Base-by-base conservation (phyloP, 2,113 vertebrate species). In the Pleuronectes platessa region DNA sequence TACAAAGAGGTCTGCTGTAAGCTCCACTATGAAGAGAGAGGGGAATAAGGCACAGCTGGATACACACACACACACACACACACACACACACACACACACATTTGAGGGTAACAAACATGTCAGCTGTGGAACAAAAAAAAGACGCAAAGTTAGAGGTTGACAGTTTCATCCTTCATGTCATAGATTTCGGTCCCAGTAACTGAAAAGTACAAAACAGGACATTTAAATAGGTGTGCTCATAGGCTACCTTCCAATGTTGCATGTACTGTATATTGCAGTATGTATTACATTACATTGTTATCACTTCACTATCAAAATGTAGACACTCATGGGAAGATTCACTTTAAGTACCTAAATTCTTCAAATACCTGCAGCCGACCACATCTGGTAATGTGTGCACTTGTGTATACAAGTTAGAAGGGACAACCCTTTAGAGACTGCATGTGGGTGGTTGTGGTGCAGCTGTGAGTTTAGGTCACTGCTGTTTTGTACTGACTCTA, bases 1-100 rank as follows among this genome's bases (percentile, higher is more conserved):
- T 92, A 94, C 93, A 94, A 94, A 93, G 92, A 89, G 89, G 51
- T 87, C 80, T 92, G 94, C 91, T 94, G 93, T 93, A 82, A 78
- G 65, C 60, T 86, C 71, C 70, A 60, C 15, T 2, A 81, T 93
- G 91, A 88, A 86, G 89, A 71, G 26, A 45, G 71, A 74, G 42
- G 20, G 72, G 82, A 73, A 81, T 71, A 40, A 56, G 55, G 78
- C 88, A 85, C 79, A 88, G 88, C 82, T 84, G 79, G 78, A 88
- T 72, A 78, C 47, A 73, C 49, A 75, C 69, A 68, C 63, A 70
- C 74, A 69, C 67, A 37, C 55, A 68, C 54, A 75, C 69, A 68
- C 63, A 24, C 24, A 24, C 24, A 24, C 24, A 24, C 53, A 64
- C 66, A 71, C 66, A 78, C 56, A 45, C 27, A 27, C 63, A 26